These are phyloP conservation scores for Alethe diademata DNA, from an alignment of 2,113 vertebrate genomes.

Conservation along the genomic window DNA sequence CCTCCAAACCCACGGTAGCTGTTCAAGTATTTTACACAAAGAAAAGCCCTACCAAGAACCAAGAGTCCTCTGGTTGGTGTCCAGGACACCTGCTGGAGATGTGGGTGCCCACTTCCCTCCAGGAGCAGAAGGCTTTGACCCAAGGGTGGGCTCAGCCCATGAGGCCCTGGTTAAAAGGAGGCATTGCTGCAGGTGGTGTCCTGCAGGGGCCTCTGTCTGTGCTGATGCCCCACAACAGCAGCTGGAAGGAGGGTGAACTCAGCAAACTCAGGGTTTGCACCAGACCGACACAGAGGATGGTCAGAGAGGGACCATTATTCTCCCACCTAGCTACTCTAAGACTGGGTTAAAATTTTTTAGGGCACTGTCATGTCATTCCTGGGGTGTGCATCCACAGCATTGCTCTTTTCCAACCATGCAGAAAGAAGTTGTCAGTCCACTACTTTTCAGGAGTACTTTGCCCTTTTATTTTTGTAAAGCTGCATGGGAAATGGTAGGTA, in stretches of 20 bases:
- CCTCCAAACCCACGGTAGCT: not conserved
- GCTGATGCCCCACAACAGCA: not conserved
- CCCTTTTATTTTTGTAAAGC: conserved; percentile 8
- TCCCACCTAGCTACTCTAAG: not conserved
- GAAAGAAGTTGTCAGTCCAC: not conserved
- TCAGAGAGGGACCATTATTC: not conserved
- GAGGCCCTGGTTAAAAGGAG: not conserved
- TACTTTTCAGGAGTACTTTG: not conserved
- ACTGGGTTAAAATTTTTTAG: not conserved
- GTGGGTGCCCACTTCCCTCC: not conserved
- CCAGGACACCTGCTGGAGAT: not conserved
- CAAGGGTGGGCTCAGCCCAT: not conserved
- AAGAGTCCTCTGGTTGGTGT: not conserved
- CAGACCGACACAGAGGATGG: not conserved
- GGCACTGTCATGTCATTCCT: not conserved
- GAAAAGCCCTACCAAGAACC: not conserved
- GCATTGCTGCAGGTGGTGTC: not conserved
- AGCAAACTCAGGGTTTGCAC: not conserved
- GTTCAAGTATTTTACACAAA: not conserved
- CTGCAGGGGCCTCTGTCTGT: not conserved
- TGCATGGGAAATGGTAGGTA: conserved; percentile 46
- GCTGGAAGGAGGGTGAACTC: not conserved
- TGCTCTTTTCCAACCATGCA: not conserved
- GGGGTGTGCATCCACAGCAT: not conserved
- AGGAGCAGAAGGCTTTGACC: not conserved